These are phyloP conservation scores for Drosophila ogumai DNA, from an alignment of 1,140 invertebrate genomes.

Conservation along the genomic window DNA sequence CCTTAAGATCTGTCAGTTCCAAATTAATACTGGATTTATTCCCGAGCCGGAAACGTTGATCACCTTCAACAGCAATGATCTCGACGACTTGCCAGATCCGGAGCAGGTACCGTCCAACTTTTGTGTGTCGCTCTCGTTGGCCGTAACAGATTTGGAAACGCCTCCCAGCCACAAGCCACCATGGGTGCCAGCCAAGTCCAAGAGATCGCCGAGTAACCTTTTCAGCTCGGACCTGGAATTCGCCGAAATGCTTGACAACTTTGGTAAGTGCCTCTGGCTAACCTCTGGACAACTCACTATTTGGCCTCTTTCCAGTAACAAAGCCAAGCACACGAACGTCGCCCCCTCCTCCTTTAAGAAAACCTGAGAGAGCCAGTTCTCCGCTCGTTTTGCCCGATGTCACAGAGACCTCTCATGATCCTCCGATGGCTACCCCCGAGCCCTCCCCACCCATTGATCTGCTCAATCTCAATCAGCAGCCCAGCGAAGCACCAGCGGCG, in stretches of 20 bases:
- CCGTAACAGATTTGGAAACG: slow-evolving; percentile 89
- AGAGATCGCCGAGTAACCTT: slow-evolving; percentile 87
- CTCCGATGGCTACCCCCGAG: slow-evolving; percentile 58
- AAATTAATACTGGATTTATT: slow-evolving; percentile 95
- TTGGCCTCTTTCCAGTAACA: slow-evolving; percentile 58
- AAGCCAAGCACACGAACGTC: slow-evolving; percentile 64
- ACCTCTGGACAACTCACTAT: background rate
- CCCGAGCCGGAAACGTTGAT: slow-evolving; percentile 90
- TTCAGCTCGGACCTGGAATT: slow-evolving; percentile 93
- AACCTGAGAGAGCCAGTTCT: slow-evolving; percentile 52
- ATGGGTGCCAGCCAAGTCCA: slow-evolving; percentile 89
- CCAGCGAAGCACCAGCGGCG: slow-evolving; percentile 43
- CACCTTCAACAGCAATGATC: slow-evolving; percentile 90
- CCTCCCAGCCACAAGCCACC: slow-evolving; percentile 89
- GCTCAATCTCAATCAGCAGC: slow-evolving; percentile 85
- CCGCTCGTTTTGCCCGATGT: slow-evolving; percentile 76
- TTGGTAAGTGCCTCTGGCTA: slow-evolving; percentile 85
- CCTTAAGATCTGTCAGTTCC: slow-evolving; percentile 94
- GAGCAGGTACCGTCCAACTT: slow-evolving; percentile 94
- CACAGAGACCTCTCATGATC: slow-evolving; percentile 72
- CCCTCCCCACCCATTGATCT: slow-evolving; percentile 85
- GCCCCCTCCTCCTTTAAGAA: slow-evolving; percentile 20
- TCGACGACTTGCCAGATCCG: slow-evolving; percentile 91
- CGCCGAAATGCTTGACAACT: slow-evolving; percentile 93
- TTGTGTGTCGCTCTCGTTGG: slow-evolving; percentile 89